These are phyloP conservation scores for Danionella dracula DNA, from an alignment of 2,797 vertebrate species.

Conservation along the genomic window DNA sequence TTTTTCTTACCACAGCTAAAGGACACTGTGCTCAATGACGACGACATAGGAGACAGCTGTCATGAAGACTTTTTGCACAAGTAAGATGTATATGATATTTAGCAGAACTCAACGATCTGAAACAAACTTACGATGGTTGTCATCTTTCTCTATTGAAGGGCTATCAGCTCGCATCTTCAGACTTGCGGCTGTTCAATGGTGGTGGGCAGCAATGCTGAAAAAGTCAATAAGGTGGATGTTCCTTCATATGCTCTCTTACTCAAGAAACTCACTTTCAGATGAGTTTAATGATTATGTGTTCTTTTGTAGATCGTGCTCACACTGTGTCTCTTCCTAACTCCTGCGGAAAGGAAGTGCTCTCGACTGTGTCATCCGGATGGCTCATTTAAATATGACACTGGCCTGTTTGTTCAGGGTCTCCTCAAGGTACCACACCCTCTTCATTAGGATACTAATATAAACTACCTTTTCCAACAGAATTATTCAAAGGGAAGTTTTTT, in stretches of 20 bases:
- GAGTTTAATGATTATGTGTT: not conserved
- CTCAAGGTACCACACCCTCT: slow-evolving; percentile 78
- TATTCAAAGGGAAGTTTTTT: no score
- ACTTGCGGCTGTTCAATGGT: slow-evolving; percentile 97
- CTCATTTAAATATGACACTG: slow-evolving; percentile 92
- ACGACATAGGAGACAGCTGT: slow-evolving; percentile 97
- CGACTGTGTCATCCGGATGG: slow-evolving; percentile 83
- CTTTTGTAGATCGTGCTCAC: slow-evolving; percentile 86
- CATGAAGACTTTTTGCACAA: slow-evolving; percentile 96
- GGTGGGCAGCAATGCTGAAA: slow-evolving; percentile 93
- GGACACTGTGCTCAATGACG: slow-evolving; percentile 92
- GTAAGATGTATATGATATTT: slow-evolving; percentile 64
- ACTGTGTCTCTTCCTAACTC: slow-evolving; percentile 91
- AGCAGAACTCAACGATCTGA: slow-evolving; percentile 45
- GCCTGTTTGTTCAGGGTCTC: slow-evolving; percentile 94
- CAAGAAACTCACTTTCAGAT: not conserved
- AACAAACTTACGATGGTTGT: slow-evolving; percentile 49
- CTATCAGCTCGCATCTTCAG: slow-evolving; percentile 95
- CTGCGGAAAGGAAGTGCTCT: slow-evolving; percentile 88
- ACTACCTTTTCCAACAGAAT: no score
- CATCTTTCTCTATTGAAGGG: slow-evolving; percentile 63
- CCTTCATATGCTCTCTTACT: slow-evolving; percentile 12
- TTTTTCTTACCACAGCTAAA: slow-evolving; percentile 72
- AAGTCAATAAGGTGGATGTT: slow-evolving; percentile 91
- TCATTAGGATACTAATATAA: no score